Conservation (phyloP, 2,797 vertebrate genomes). For the Pygocentrus nattereri region DNA sequence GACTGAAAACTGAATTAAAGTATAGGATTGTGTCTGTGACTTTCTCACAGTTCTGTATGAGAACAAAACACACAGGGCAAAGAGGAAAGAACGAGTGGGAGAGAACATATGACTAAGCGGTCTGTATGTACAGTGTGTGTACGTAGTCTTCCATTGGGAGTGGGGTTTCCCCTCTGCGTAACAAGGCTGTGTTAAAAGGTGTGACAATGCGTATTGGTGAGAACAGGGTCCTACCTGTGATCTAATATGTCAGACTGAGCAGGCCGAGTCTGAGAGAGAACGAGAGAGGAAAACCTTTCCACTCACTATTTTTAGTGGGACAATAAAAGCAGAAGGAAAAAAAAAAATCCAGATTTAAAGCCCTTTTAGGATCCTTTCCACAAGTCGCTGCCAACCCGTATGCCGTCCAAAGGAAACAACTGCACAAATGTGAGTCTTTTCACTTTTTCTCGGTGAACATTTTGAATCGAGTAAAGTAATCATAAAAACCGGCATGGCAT, state of each 20-base stretch:
- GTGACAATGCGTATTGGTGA: conserved; percentile 4
- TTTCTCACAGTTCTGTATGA: neutral
- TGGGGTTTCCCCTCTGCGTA: conserved; percentile 43
- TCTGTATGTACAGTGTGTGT: conserved; percentile 5
- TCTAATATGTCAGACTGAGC: conserved; percentile 60
- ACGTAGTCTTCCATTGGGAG: neutral
- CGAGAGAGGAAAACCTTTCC: conserved; percentile 59
- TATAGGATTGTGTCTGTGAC: no score
- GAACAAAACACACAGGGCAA: no score
- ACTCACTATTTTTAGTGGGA: conserved; percentile 76
- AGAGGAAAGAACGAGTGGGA: neutral
- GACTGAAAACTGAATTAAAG: no score
- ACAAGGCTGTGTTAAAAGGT: conserved; percentile 37
- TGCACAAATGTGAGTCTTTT: conserved; percentile 63
- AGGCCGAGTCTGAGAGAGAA: conserved; percentile 28
- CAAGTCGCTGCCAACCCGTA: conserved; percentile 69
- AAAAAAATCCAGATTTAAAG: conserved; percentile 75
- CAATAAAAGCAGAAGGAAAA: conserved; percentile 70
- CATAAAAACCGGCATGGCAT: conserved; percentile 68
- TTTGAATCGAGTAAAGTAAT: conserved; percentile 69
- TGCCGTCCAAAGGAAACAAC: conserved; percentile 77
- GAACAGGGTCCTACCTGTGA: conserved; percentile 40
- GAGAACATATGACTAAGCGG: neutral
- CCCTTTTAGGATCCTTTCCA: conserved; percentile 73
- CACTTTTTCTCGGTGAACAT: conserved; percentile 51